Evolutionary conservation across 2,888 invertebrate species (phyloP), one percentile per base, ranked within the genome.

Genomic region (Lithophane semibrunnea): DNA sequence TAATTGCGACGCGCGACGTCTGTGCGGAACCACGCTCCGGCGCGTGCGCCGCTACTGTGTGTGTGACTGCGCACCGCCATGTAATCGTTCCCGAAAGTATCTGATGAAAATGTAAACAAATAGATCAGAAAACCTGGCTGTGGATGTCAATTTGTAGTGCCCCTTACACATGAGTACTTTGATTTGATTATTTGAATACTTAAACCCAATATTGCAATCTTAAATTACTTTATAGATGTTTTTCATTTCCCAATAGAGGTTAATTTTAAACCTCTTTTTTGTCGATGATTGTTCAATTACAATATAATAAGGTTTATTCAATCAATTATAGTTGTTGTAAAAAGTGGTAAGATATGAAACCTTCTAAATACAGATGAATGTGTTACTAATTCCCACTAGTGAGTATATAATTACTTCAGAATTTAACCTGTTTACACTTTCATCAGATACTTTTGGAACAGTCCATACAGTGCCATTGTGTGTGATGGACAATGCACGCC

Each of bases 11-110:
- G 76, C 56, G 56, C n/a, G n/a, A 56, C 13, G 56, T 81, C 47
- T 54, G 63, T 13, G 73, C 89, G 86, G 89, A 88, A 80, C 44
- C 78, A 79, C 88, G 87, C 73, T 76, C 64, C 63, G 63, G n/a
- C 69, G 65, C 78, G 64, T 75, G 71, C 77, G 12, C 75, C n/a
- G n/a, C 21, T 16, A 10, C 44, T 18, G 58, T 52, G 74, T 18
- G 58, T 52, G 74, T 29, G 61, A 12, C 12, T 18, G 64, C 66
- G 29, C 29, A 29, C 29, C 29, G 18, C n/a, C 42, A 44, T 47
- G 12, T 56, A 68, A 12, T 58, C 58, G 18, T 12, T 16, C 18
- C 37, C 9, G 10, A 37, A n/a, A 68, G 37, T 56, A 37, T 16
- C n/a, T 16, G 7, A 37, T 54, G n/a, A 68, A 49, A 9, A 52